A percentile compares a stretch with the other conserved stretches of the same genome.
These are phyloP conservation scores for Ericerus pela DNA, from an alignment of 1,140 invertebrate species.

Conservation along the genomic window DNA sequence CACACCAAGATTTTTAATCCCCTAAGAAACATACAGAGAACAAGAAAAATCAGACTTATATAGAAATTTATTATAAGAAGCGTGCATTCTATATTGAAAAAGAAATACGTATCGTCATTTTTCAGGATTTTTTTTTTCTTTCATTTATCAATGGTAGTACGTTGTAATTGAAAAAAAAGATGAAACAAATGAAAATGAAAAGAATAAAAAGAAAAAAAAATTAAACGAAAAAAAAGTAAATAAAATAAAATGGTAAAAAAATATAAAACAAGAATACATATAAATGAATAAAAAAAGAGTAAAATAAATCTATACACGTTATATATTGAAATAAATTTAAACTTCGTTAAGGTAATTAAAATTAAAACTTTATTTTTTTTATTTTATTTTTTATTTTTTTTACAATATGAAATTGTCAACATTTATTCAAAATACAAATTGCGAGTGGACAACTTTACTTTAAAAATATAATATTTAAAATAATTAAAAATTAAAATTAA, in stretches of 20 bases:
- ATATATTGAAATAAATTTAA: conserved; percentile 7
- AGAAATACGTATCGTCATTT: not conserved
- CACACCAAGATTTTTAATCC: not conserved
- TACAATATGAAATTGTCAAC: not conserved
- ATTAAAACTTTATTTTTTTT: conserved; percentile 7
- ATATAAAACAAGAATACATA: not conserved
- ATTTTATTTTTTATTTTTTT: too few relatives aligned
- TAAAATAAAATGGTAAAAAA: conserved; percentile 1
- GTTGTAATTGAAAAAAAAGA: not conserved
- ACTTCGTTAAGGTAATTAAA: not conserved
- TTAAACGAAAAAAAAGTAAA: not conserved
- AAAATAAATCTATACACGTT: not conserved
- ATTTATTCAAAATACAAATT: not conserved
- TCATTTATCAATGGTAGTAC: conserved; percentile 5
- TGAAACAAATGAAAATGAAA: not conserved
- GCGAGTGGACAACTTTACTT: not conserved
- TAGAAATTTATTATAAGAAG: conserved; percentile 3
- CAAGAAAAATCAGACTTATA: conserved; percentile 9
- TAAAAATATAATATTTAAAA: too few relatives aligned
- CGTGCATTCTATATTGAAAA: conserved; percentile 2
- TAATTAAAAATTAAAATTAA: conserved; percentile 11
- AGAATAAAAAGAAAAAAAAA: conserved; percentile 1
- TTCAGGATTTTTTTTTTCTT: not conserved
- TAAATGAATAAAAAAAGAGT: conserved; percentile 1
- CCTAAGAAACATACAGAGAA: too few relatives aligned